phyloP scores from a whole-genome alignment of 2,888 invertebrate species.

The Lepidocyrtinus sp. region DNA sequence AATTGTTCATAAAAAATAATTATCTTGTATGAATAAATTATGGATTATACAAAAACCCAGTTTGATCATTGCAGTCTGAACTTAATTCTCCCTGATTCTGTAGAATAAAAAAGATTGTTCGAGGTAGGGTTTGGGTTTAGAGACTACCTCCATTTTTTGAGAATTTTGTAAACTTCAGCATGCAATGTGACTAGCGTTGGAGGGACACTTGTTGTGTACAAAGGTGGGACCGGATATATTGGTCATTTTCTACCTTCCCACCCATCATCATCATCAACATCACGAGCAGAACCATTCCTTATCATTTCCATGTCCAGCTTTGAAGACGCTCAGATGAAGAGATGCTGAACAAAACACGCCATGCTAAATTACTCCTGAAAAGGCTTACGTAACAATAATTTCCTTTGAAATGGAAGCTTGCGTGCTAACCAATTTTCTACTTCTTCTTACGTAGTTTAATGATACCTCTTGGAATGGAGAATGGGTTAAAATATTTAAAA shows the following conservation, averaged over 20 bases:
- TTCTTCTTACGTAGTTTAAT: too few relatives aligned
- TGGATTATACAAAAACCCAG: too few relatives aligned
- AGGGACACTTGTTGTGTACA: conserved; percentile 47
- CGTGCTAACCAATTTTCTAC: neutral
- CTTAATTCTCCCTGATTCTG: too few relatives aligned
- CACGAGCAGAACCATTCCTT: neutral
- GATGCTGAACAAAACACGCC: conserved; percentile 17
- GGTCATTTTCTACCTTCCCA: conserved; percentile 56
- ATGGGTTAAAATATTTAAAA: too few relatives aligned
- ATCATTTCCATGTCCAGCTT: conserved; percentile 45
- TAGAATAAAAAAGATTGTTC: too few relatives aligned
- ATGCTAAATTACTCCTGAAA: conserved; percentile 11
- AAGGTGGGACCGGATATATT: conserved; percentile 62
- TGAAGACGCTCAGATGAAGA: neutral
- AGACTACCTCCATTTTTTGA: neutral
- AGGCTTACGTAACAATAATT: neutral
- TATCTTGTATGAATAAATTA: neutral
- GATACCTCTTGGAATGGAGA: too few relatives aligned
- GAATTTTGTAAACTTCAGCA: conserved; percentile 31
- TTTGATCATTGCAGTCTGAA: too few relatives aligned
- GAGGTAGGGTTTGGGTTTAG: conserved; percentile 3
- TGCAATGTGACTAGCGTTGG: conserved; percentile 19
- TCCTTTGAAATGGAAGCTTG: neutral
- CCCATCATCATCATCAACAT: conserved; percentile 51
- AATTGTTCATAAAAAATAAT: conserved; percentile 9